Percentiles rank a stretch among this genome's conserved stretches.
phyloP scores from a whole-genome alignment of 2,113 vertebrate species.

The Lathamus discolor region DNA sequence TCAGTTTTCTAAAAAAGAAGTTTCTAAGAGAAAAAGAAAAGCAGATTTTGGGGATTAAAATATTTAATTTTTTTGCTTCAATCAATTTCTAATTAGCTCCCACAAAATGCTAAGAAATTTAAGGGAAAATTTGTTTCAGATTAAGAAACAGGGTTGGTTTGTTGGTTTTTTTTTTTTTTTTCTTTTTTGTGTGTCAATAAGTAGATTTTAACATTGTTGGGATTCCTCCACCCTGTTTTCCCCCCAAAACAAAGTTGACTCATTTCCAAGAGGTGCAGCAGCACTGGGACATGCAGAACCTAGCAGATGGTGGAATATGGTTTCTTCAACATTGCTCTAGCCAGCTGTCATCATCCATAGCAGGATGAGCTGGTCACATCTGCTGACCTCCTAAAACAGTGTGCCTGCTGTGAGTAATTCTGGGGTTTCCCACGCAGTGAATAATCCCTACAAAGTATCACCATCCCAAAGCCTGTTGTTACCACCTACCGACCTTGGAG shows the following conservation, averaged over 20 bases:
- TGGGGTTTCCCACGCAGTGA: not conserved
- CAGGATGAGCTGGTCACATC: slow-evolving; percentile 41
- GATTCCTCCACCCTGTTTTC: not conserved
- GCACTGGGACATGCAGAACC: not conserved
- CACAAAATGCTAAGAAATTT: not conserved
- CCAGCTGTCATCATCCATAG: not conserved
- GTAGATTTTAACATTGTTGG: not conserved
- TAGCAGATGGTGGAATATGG: slow-evolving; percentile 9
- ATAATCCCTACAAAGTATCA: not conserved
- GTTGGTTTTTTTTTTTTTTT: not conserved
- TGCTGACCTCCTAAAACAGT: slow-evolving; percentile 14
- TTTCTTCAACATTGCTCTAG: not conserved
- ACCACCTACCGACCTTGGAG: not conserved
- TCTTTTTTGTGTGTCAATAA: not conserved
- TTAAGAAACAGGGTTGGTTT: not conserved
- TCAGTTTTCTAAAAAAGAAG: not conserved
- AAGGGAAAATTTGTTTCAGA: not conserved
- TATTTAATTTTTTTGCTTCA: not conserved
- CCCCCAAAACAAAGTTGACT: not conserved
- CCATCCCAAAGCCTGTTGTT: not conserved
- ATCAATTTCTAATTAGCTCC: not conserved
- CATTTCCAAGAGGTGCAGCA: not conserved
- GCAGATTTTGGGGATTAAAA: not conserved
- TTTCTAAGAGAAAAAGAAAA: not conserved
- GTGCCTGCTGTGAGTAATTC: slow-evolving; percentile 9